Evolutionary conservation across 2,113 vertebrate species (phyloP), one percentile per base, ranked within the genome.

Genomic region (Equus quagga): DNA sequence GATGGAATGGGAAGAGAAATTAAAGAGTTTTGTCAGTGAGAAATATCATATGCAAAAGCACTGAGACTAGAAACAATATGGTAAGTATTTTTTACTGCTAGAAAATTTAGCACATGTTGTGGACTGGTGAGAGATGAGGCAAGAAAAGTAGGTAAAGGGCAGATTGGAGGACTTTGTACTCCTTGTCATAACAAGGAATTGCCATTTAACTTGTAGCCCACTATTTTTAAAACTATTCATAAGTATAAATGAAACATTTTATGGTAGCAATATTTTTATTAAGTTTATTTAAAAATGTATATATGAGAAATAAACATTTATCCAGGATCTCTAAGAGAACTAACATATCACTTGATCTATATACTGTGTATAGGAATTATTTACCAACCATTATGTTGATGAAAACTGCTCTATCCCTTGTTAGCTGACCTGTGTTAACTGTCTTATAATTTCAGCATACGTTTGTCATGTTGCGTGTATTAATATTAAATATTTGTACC

Each of bases 241-340:
- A 75, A 90, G 12, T 87, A 23, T 19, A 92, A 89, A 6, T n/a
- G 17, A 92, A 81, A 69, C 7, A 41, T 83, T 96, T 94, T 76
- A 49, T 85, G 67, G 54, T 49, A 73, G 15, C 31, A 62, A 24
- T 79, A 15, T 93, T 94, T 93, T 96, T 89, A 58, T 46, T 62
- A 58, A 24, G n/a, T 69, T 95, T 92, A 75, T 81, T 93, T 73
- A 9, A 36, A 93, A 95, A 70, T 86, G 24, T 73, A 24, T 65
- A 26, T 84, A 10, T 92, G 15, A 72, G 31, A 94, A 83, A 79
- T 94, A 87, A 72, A 31, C 18, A 31, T 79, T 28, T 54, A 62
- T 18, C 10, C 60, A 84, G 51, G 11, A 64, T 81, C 58, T 76
- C 14, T 23, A 17, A 73, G 26, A 58, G 11, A 2, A 84, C 46